Evolutionary conservation across 2,888 invertebrate species (phyloP).

Genomic region (Leucoma salicis): DNA sequence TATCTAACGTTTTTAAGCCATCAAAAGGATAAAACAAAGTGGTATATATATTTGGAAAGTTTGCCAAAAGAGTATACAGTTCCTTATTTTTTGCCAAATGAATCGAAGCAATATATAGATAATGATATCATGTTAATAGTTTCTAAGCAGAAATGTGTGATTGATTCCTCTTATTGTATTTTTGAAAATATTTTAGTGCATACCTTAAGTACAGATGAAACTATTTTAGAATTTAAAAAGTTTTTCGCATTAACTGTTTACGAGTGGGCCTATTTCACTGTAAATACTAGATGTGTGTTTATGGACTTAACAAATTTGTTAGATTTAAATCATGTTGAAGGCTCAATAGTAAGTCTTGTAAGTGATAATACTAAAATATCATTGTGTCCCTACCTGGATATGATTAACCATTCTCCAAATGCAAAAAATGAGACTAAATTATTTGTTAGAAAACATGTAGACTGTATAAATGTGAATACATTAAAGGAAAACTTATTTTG

Average conservation of each 20-base stretch:
- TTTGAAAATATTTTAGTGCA: constrained; percentile 70
- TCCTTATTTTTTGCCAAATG: constrained; percentile 85
- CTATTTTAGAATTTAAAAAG: constrained; percentile 56
- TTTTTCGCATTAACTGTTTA: constrained; percentile 80
- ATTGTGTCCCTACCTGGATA: constrained; percentile 93
- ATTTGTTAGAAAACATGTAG: constrained; percentile 53
- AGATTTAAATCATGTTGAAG: constrained; percentile 66
- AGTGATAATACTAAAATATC: constrained; percentile 86
- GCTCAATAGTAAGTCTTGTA: constrained; percentile 63
- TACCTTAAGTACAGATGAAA: constrained; percentile 53
- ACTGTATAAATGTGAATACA: constrained; percentile 50
- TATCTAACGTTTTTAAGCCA: constrained; percentile 88
- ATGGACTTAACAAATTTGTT: constrained; percentile 78
- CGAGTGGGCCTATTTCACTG: constrained; percentile 91
- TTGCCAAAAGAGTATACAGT: constrained; percentile 86
- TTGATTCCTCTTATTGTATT: constrained; percentile 66
- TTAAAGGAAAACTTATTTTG: constrained; percentile 58
- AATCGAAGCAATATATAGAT: constrained; percentile 82
- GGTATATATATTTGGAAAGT: constrained; percentile 85
- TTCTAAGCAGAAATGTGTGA: constrained; percentile 72
- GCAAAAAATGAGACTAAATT: constrained; percentile 81
- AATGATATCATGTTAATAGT: constrained; percentile 78
- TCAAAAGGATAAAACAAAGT: constrained; percentile 76
- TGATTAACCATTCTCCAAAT: constrained; percentile 91
- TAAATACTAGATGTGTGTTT: constrained; percentile 93